Base-by-base conservation (phyloP, 2,888 invertebrate genomes). In the Chymomyza caudatula region DNA sequence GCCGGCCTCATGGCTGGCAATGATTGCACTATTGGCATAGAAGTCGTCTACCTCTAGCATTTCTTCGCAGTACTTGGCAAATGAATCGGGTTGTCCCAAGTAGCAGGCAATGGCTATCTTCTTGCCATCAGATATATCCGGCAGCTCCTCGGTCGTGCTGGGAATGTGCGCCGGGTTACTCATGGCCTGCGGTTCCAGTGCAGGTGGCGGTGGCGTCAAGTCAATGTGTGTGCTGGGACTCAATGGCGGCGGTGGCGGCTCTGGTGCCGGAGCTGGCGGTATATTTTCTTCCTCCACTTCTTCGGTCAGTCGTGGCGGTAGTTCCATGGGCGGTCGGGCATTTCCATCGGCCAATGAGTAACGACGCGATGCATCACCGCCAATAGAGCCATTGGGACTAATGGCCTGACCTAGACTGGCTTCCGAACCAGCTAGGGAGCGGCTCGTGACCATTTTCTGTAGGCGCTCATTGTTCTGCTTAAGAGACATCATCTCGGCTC, bases 401-500 rank as follows among this genome's bases (percentile, higher is more conserved):
- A 90, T 88, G 4, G 90, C 90, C 76, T 90, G 89, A 1, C 93
- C 93, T 20, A 93, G 86, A 2, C 93, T 93, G 47, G 90, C 93
- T 77, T 93, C 93, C 62, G 93, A 93, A 17, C 93, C 93, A 4
- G 93, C 93, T 67, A 93, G 85, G 0, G 93, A 93, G 44, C 93
- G 91, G 67, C 92, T 93, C 71, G 93, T 93, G 61, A 98, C 97
- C 89, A 98, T 91, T 85, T 96, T 93, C 88, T 98, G 98, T 0
- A 98, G 92, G 23, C 98, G 93, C 89, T 98, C 97, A 90, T 99
- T 98, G 91, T 99, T 98, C 86, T 98, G 97, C 89, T 98, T 98
- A 82, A 99, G 92, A 87, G 96, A 97, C 88, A 97, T 92, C 97
- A 99, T 98, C 91, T 99, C 98, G 90, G 89, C 85, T 92, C 97